Conservation (phyloP, 2,888 invertebrate species). For the Cheilosia pagana region DNA sequence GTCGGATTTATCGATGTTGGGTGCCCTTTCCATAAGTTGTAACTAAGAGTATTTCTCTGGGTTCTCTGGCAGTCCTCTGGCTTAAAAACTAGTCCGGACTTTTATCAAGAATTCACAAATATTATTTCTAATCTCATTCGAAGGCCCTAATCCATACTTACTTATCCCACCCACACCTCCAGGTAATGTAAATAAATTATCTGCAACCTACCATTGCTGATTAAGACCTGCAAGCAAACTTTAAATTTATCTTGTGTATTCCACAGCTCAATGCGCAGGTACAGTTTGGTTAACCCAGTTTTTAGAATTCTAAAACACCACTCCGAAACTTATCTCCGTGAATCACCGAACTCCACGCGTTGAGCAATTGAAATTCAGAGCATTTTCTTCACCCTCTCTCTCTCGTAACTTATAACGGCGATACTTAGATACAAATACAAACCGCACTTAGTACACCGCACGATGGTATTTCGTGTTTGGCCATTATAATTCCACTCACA, state of each 20-base stretch:
- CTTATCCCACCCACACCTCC: no score
- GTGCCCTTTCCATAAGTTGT: no score
- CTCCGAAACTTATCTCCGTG: conserved; percentile 8
- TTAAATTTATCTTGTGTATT: conserved; percentile 28
- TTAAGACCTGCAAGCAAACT: conserved; percentile 33
- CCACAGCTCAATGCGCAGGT: conserved; percentile 14
- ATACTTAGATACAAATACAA: conserved; percentile 54
- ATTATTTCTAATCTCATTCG: no score
- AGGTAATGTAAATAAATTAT: background rate
- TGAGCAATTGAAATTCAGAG: conserved; percentile 69
- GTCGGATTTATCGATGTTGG: no score
- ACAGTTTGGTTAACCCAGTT: conserved; percentile 55
- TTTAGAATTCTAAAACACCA: conserved; percentile 13
- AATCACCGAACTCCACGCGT: conserved; percentile 32
- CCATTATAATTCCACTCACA: conserved; percentile 71
- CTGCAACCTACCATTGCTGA: background rate
- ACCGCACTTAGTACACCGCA: conserved; percentile 48
- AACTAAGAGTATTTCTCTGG: no score
- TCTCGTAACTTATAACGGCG: conserved; percentile 64
- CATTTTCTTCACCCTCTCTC: conserved; percentile 62
- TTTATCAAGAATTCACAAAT: no score
- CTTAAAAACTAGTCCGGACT: no score
- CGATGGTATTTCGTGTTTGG: conserved; percentile 59
- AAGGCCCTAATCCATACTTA: no score
- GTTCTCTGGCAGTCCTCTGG: no score